phyloP scores from a whole-genome alignment of 2,888 invertebrate genomes.

The Ichneumoninae sp. region DNA sequence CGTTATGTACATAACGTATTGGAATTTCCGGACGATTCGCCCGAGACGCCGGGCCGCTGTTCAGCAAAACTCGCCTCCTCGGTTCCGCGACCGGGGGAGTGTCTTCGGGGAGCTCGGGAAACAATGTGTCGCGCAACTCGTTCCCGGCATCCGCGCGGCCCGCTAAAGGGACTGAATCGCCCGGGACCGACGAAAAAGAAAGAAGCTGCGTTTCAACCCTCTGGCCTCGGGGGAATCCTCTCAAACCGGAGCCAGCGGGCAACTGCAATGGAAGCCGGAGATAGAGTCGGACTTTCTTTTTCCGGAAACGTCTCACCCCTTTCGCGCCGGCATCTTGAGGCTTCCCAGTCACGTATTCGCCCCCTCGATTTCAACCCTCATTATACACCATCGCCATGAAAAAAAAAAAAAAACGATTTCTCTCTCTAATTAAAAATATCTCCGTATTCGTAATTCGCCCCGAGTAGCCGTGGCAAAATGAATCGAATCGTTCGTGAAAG shows the following conservation, averaged over 20 bases:
- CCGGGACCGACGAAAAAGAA: slow-evolving; percentile 42
- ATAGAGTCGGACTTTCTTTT: slow-evolving; percentile 55
- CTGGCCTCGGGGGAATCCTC: slow-evolving; percentile 30
- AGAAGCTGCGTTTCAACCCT: slow-evolving; percentile 5
- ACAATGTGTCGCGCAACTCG: slow-evolving; percentile 57
- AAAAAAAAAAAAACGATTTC: slow-evolving; percentile 20
- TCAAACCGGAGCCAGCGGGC: slow-evolving; percentile 45
- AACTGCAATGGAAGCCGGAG: slow-evolving; percentile 22
- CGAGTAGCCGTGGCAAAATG: slow-evolving; percentile 55
- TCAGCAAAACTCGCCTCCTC: neutral
- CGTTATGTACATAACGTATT: slow-evolving; percentile 53
- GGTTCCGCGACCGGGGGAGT: slow-evolving; percentile 13
- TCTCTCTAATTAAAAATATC: slow-evolving; percentile 66
- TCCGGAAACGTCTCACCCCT: slow-evolving; percentile 48
- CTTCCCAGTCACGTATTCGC: slow-evolving; percentile 63
- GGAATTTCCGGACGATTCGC: slow-evolving; percentile 43
- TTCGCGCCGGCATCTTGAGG: slow-evolving; percentile 51
- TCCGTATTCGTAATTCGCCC: slow-evolving; percentile 59
- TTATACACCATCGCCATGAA: slow-evolving; percentile 46
- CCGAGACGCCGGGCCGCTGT: slow-evolving; percentile 16
- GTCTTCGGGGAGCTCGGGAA: slow-evolving; percentile 52
- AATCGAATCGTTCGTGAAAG: slow-evolving; percentile 55
- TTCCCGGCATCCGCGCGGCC: slow-evolving; percentile 14
- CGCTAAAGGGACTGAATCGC: slow-evolving; percentile 55
- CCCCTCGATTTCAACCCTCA: slow-evolving; percentile 62